Base-by-base conservation (phyloP, 1,140 invertebrate genomes). In the Branchinecta lindahli region DNA sequence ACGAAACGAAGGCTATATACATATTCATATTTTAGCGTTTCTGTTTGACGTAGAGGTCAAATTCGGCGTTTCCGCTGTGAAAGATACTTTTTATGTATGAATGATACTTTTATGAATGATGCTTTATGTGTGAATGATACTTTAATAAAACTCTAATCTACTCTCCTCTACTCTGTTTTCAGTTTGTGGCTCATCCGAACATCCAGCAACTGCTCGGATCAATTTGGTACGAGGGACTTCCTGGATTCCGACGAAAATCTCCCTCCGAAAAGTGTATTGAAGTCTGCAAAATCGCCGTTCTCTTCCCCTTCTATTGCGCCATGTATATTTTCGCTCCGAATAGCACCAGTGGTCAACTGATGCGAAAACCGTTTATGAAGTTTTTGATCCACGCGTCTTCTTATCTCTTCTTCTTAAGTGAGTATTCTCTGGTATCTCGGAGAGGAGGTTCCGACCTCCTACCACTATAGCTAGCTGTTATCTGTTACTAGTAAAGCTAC, bases 161-260 rank as follows among this genome's bases (percentile, higher is more conserved):
- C n/a, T n/a, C n/a, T n/a, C n/a, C n/a, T n/a, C n/a, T n/a, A n/a
- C 74, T 45, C 68, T 73, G 75, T 76, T 68, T 70, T 47, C 79
- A 91, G 88, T 95, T 95, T 77, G 91, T 96, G 33, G 86, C 91
- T n/a, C 92, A 95, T 80, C 88, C 92, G 12, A 92, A 91, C 77
- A 89, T 94, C 73, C 92, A 96, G 77, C 92, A 94, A 79, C 80
- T 94, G n/a, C 78, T 96, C 67, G 88, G 90, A 0, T 84, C 90
- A 7, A 88, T 96, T 73, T 96, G 92, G 92, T 95, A 94, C 77
- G 89, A 94, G 76, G 92, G 89, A 0, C 84, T 94, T 12, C 91
- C 91, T 4, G 90, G 91, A 9, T 94, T 94, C 78, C 83, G 90
- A 33, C 83, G 91, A 65, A 92, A 90, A 81, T 83, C 83, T 8